A percentile compares a stretch with the other conserved stretches of the same genome.
Conservation (phyloP, 1,140 invertebrate species). For the Saccostrea cuccullata region DNA sequence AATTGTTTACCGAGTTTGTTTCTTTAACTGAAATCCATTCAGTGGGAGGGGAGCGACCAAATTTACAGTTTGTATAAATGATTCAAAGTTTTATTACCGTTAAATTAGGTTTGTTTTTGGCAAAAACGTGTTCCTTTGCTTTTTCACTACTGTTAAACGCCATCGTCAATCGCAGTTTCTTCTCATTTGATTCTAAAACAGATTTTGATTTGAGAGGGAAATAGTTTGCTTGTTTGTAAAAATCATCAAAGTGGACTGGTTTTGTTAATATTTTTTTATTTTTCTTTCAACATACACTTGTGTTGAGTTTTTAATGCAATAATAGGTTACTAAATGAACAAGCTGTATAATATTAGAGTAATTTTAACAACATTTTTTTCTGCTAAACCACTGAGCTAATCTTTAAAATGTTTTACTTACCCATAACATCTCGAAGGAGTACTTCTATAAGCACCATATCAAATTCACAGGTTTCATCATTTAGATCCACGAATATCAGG, state of each 20-base stretch:
- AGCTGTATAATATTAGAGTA: no score
- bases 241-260: not conserved
- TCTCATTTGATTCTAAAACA: constrained; percentile 17
- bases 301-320: no score
- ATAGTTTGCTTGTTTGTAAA: not conserved
- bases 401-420: not conserved
- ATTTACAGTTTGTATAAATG: no score
- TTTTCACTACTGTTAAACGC: constrained; percentile 31
- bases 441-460: not conserved
- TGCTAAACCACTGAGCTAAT: not conserved
- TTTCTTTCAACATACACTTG: not conserved
- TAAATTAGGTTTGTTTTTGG: not conserved
- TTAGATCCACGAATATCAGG: constrained; percentile 3
- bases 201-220: not conserved
- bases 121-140: constrained; percentile 8
- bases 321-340: no score
- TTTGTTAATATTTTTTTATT: not conserved
- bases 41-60: no score
- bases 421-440: not conserved
- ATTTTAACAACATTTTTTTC: no score
- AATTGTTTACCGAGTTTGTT: no score
- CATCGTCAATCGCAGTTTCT: not conserved
- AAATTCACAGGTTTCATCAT: not conserved
- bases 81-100: not conserved
- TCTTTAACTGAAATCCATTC: no score